A percentile compares a stretch with the other conserved stretches of the same genome.
Evolutionary conservation across 2,888 invertebrate species (phyloP).

Genomic region (Drosophila diplacantha): DNA sequence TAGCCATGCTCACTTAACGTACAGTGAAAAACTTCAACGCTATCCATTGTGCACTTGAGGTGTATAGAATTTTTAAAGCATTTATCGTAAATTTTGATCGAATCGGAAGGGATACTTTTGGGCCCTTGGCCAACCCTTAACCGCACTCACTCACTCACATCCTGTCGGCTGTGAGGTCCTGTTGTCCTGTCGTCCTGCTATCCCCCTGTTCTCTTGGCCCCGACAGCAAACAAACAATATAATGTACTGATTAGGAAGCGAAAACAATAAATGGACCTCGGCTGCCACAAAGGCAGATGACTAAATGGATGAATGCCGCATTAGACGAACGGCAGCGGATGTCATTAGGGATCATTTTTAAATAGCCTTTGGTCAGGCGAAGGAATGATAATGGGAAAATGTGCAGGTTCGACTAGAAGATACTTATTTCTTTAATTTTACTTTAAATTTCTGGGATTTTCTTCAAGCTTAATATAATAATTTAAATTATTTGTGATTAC

Average conservation of each 20-base stretch:
- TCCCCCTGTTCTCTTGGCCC: constrained; percentile 44
- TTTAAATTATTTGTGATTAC: too few species aligned
- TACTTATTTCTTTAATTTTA: neutral
- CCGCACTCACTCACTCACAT: constrained; percentile 42
- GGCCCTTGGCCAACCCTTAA: constrained; percentile 60
- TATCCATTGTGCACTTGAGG: constrained; percentile 40
- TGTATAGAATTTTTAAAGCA: constrained; percentile 70
- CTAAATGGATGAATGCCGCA: constrained; percentile 38
- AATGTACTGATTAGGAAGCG: constrained; percentile 72
- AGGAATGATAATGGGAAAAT: constrained; percentile 22
- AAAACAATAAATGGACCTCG: constrained; percentile 68
- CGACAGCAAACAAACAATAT: constrained; percentile 45
- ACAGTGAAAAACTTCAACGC: constrained; percentile 52
- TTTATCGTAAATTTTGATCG: constrained; percentile 73
- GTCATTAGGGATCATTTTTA: constrained; percentile 70
- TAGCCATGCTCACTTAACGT: constrained; percentile 73
- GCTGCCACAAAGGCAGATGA: constrained; percentile 20
- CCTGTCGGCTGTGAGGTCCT: constrained; percentile 4
- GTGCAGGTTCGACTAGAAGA: constrained; percentile 1
- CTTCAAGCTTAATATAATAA: too few species aligned
- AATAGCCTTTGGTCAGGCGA: constrained; percentile 53
- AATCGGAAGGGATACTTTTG: constrained; percentile 34
- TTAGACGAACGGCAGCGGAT: constrained; percentile 60
- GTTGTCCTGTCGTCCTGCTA: constrained; percentile 7
- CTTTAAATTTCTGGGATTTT: neutral